phyloP scores from a whole-genome alignment of 2,888 invertebrate species.

The Drosophila barbarae region DNA sequence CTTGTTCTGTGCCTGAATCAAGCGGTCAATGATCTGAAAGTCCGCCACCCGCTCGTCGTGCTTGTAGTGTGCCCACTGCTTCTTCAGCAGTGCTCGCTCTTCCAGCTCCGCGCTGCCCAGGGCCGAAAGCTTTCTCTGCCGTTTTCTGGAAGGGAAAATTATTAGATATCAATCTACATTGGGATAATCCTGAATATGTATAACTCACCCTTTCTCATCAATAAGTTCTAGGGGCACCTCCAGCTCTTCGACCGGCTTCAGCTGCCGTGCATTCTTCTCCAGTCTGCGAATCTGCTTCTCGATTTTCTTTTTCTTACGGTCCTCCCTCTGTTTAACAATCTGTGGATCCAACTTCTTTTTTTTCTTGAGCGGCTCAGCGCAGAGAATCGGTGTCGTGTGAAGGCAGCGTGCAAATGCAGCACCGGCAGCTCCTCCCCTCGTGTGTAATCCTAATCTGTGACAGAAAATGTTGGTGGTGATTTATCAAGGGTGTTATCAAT shows the following conservation, averaged over 20 bases:
- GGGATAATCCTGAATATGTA: too few relatives aligned
- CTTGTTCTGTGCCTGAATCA: conserved; percentile 85
- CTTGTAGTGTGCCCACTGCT: conserved; percentile 89
- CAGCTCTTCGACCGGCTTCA: conserved; percentile 94
- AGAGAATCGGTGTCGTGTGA: conserved; percentile 74
- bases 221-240: conserved; percentile 85
- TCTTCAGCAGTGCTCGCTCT: conserved; percentile 83
- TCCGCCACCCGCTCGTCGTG: conserved; percentile 83
- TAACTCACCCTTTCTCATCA: conserved; percentile 66
- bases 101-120: conserved; percentile 83
- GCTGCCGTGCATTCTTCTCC: conserved; percentile 88
- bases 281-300: conserved; percentile 92
- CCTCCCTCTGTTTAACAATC: conserved; percentile 89
- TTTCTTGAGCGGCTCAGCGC: conserved; percentile 93
- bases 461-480: not conserved
- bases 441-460: conserved; percentile 57
- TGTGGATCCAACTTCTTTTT: conserved; percentile 92
- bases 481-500: accelerated
- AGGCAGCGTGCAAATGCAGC: conserved; percentile 48
- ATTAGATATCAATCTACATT: not conserved
- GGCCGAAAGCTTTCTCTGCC: conserved; percentile 80
- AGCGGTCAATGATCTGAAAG: conserved; percentile 84
- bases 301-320: conserved; percentile 88
- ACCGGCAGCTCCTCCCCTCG: conserved; percentile 9
- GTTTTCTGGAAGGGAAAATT: conserved; percentile 78